A percentile compares a stretch with the other conserved stretches of the same genome.
These are phyloP conservation scores for Lampris incognitus DNA, from an alignment of 2,113 vertebrate genomes.

Conservation along the genomic window DNA sequence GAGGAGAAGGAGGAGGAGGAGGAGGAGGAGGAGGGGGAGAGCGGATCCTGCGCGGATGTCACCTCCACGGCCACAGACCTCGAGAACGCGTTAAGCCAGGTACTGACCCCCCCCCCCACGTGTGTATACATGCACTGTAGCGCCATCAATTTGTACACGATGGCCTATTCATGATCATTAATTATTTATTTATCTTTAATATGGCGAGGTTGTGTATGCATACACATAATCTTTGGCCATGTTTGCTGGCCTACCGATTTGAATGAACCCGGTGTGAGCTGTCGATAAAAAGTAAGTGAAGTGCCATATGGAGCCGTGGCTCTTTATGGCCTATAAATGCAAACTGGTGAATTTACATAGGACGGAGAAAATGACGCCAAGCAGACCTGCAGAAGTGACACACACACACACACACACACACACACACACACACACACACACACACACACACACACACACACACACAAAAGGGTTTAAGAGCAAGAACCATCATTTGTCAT, in stretches of 20 bases:
- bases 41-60: conserved; percentile 51
- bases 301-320: conserved; percentile 3
- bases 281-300: conserved; percentile 3
- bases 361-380: background rate
- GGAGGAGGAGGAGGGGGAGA: conserved; percentile 46
- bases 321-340: conserved; percentile 14
- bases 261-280: background rate
- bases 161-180: background rate
- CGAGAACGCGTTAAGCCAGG: conserved; percentile 69
- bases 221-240: background rate
- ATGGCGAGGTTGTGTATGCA: background rate
- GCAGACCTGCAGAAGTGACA: background rate
- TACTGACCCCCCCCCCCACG: conserved; percentile 35
- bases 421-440: background rate
- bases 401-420: background rate
- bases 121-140: background rate
- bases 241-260: background rate
- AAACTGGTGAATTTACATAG: conserved; percentile 31
- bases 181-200: background rate
- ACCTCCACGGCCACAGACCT: conserved; percentile 57
- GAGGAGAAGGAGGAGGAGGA: conserved; percentile 63
- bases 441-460: background rate
- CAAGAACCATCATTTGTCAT: background rate
- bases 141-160: background rate
- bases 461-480: background rate